These are phyloP conservation scores for Turritopsis rubra DNA, from an alignment of 30 jellyfish, hydroid and myxozoan species.

Conservation along the genomic window DNA sequence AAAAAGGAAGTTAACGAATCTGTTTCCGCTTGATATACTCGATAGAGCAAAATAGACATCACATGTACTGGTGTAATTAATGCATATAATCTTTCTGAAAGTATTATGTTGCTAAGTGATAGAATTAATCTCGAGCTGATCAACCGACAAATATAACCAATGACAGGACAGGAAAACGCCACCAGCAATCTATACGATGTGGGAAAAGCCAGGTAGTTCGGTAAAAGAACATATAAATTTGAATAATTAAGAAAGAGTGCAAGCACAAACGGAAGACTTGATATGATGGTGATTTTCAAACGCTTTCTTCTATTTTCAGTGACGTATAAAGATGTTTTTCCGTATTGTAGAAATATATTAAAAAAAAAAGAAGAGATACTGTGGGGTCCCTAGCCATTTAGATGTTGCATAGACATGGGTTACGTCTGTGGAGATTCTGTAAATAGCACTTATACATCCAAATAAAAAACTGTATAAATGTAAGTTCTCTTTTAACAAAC, in stretches of 20 bases:
- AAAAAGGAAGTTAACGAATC: background rate
- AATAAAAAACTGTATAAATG: background rate
- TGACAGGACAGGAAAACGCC: background rate
- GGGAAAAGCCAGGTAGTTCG: background rate
- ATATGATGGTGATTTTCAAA: background rate
- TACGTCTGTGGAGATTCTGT: background rate
- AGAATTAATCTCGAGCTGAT: background rate
- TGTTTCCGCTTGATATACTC: background rate
- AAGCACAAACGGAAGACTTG: background rate
- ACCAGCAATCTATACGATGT: background rate
- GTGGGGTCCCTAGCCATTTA: background rate
- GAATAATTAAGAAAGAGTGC: background rate
- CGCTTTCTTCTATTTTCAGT: background rate
- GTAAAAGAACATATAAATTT: background rate
- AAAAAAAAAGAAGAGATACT: background rate
- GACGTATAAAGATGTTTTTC: background rate
- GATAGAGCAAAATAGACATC: background rate
- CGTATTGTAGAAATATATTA: background rate
- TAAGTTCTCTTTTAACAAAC: background rate
- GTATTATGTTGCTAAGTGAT: background rate
- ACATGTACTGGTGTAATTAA: background rate
- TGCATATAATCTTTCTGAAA: background rate
- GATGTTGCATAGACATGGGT: background rate
- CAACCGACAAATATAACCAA: background rate
- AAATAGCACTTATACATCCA: background rate